phyloP scores from a whole-genome alignment of 2,113 vertebrate species.

The Narcine bancroftii region DNA sequence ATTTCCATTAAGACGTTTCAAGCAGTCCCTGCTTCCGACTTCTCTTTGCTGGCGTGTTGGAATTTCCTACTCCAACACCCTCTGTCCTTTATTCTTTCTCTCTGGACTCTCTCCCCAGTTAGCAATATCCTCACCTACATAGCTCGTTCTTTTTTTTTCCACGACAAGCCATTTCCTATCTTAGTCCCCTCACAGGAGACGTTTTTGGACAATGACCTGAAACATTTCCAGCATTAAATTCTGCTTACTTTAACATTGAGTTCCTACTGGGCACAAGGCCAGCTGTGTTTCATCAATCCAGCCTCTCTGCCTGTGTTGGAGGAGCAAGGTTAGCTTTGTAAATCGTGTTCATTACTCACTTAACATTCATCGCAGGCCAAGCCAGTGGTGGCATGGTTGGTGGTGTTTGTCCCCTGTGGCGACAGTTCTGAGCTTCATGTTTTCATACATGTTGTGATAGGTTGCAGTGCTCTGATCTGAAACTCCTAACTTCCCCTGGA shows the following conservation, averaged over 20 bases:
- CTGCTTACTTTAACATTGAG: slow-evolving; percentile 53
- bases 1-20: slow-evolving; percentile 45
- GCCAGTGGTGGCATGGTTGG: background rate
- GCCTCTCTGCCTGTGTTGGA: slow-evolving; percentile 40
- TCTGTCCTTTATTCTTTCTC: slow-evolving; percentile 41
- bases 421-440: slow-evolving; percentile 25
- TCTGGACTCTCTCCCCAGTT: slow-evolving; percentile 16
- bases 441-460: slow-evolving; percentile 44
- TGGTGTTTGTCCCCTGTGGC: background rate
- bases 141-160: slow-evolving; percentile 49
- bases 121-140: slow-evolving; percentile 49
- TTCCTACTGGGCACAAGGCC: slow-evolving; percentile 58
- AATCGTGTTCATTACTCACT: background rate
- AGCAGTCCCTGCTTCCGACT: slow-evolving; percentile 47
- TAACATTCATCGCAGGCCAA: slow-evolving; percentile 34
- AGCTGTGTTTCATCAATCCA: slow-evolving; percentile 50
- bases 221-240: slow-evolving; percentile 56
- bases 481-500: slow-evolving; percentile 40
- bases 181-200: slow-evolving; percentile 68
- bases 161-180: slow-evolving; percentile 64
- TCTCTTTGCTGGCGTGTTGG: slow-evolving; percentile 48
- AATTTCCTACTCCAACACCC: slow-evolving; percentile 43
- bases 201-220: slow-evolving; percentile 66
- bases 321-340: slow-evolving; percentile 41
- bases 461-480: slow-evolving; percentile 40